Conservation (phyloP, 2,888 invertebrate species). For the Drosophila mimetica region DNA sequence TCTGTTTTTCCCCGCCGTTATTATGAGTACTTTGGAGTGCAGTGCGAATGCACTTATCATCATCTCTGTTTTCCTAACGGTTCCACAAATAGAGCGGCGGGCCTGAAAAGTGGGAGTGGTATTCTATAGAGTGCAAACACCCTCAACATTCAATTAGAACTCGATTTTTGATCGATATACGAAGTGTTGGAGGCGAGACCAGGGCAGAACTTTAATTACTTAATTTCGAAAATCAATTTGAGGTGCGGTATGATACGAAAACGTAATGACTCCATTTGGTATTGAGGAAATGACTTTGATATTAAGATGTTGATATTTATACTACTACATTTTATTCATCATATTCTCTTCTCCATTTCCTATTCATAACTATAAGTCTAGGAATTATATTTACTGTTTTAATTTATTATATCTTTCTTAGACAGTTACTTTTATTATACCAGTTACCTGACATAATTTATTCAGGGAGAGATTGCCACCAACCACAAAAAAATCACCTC, state of each 20-base stretch:
- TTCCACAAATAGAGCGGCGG: constrained; percentile 41
- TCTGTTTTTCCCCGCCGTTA: constrained; percentile 54
- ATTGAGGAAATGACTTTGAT: neutral
- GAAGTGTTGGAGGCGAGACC: constrained; percentile 15
- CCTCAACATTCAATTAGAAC: constrained; percentile 63
- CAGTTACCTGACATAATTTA: neutral
- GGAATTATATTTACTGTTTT: neutral
- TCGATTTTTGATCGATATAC: constrained; percentile 32
- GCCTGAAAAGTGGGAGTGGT: constrained; percentile 13
- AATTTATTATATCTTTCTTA: neutral
- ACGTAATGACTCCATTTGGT: constrained; percentile 7
- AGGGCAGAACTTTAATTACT: constrained; percentile 60
- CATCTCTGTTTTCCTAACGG: constrained; percentile 64
- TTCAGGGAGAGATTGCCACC: neutral
- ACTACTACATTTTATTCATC: neutral
- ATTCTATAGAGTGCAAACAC: constrained; percentile 5
- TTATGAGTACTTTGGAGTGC: constrained; percentile 22
- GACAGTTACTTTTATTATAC: neutral
- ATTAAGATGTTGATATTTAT: neutral
- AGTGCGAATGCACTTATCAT: constrained; percentile 31
- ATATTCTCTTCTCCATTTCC: neutral
- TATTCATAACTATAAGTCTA: neutral
- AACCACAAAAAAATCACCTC: neutral
- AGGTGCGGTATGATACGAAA: constrained; percentile 4
- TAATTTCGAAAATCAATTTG: constrained; percentile 51